Evolutionary conservation across 1,140 invertebrate genomes (phyloP), one percentile per base, ranked within the genome.

Genomic region (Anastrepha ludens): DNA sequence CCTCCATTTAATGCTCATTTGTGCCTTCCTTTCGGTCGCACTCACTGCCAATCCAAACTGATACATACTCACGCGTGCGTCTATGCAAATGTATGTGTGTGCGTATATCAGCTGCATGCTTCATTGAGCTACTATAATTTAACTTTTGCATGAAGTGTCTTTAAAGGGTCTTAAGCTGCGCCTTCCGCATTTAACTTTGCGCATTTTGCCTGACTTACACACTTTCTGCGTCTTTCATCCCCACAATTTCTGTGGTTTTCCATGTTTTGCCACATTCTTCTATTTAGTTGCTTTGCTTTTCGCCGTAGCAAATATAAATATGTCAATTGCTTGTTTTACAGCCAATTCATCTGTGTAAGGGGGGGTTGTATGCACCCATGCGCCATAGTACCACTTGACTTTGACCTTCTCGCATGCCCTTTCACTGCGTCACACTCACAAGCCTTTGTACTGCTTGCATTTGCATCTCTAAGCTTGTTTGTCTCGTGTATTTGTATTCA

Each of bases 331-430:
- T 55, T 8, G 50, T 55, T 55, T 55, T 55, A 55, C 11, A 55
- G 50, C 50, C 60, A 15, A 62, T 62, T 15, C 13, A 62, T 13
- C 60, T 62, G 15, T 62, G 60, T 17, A 62, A 62, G 60, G 4
- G 60, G 60, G 8, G 39, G 2, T 2, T 39, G 2, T 9, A 9
- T 65, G 20, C 8, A 65, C 11, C 64, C 29, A 6, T 39, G 64
- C 64, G 3, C 15, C 41, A 15, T 74, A 3, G 6, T n/a, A 7
- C 3, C 70, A 44, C 67, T 74, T 74, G 67, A 74, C 70, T 74
- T 74, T 74, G 70, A 74, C 44, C 44, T 74, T 74, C 70, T 74
- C 44, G 5, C 70, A 44, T n/a, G 17, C 41, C 44, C n/a, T 50
- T 50, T 2, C 6, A 64, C n/a, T 6, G 62, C n/a, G 17, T 20